Percentiles rank a stretch among this genome's conserved stretches.
These are phyloP conservation scores for Acanthurus leucopareius DNA, from an alignment of 2,797 vertebrate genomes.

Conservation along the genomic window DNA sequence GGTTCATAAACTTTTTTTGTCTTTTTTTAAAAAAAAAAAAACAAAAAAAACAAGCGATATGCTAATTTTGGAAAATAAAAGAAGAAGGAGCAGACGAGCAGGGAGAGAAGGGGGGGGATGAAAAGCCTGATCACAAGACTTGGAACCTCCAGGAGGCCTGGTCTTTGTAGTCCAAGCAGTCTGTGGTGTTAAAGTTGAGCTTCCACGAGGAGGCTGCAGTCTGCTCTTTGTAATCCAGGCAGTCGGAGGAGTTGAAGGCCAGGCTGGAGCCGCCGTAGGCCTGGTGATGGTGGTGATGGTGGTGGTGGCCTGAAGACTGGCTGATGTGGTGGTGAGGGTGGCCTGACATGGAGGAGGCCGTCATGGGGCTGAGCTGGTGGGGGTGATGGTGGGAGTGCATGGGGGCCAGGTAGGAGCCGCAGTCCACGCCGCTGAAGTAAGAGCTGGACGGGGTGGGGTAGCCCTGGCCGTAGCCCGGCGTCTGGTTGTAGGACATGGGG, in stretches of 20 bases:
- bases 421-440: constrained; percentile 97
- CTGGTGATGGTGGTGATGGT: constrained; percentile 93
- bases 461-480: constrained; percentile 92
- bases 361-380: constrained; percentile 95
- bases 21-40: constrained; percentile 39
- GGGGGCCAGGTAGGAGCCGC: constrained; percentile 95
- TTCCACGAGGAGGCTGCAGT: constrained; percentile 94
- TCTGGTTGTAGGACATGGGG: constrained; percentile 96
- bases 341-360: constrained; percentile 92
- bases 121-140: constrained; percentile 91
- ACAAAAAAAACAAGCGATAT: constrained; percentile 72
- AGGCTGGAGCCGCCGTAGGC: constrained; percentile 91
- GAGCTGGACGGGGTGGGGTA: constrained; percentile 94
- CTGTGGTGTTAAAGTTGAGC: constrained; percentile 98
- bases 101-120: constrained; percentile 6
- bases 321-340: constrained; percentile 94
- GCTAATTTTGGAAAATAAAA: constrained; percentile 71
- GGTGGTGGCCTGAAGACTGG: constrained; percentile 95
- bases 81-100: constrained; percentile 52
- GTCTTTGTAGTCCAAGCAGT: constrained; percentile 99
- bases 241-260: constrained; percentile 97
- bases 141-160: constrained; percentile 99
- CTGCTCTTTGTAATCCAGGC: constrained; percentile 99
- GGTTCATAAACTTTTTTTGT: constrained; percentile 80
- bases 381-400: constrained; percentile 97